Base-by-base conservation (phyloP, 2,888 invertebrate species). In the Nesidiocoris tenuis region DNA sequence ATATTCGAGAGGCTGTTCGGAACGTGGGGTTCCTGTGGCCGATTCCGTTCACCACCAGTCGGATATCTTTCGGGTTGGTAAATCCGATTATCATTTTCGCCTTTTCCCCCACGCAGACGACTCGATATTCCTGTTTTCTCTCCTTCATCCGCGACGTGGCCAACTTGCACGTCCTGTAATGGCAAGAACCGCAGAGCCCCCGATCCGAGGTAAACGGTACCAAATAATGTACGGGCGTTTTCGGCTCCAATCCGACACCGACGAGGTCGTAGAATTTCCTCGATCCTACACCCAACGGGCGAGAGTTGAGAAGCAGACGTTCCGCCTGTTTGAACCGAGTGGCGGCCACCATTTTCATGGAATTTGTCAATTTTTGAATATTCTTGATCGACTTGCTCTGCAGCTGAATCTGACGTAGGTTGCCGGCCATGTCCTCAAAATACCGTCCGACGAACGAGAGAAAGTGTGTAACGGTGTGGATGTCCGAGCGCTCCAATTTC, bases 321-420 rank as follows among this genome's bases (percentile, higher is more conserved):
- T 77, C 77, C 7, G 74, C 61, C 23, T 74, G 67, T 56, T 57
- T 55, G 61, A 76, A 77, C 25, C 77, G 77, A 55, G 39, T 65
- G 1, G 78, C 72, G 0, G 79, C 74, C 7, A 80, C 78, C 55
- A 78, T 63, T 74, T 80, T 79, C 78, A 79, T 74, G 7, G 78
- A 75, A 5, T 66, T 22, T 1, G 80, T 79, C 21, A 80, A 76
- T 74, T 80, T 80, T 24, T 79, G 77, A 17, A 79, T 76, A 16
- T 77, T 79, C 9, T 71, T 61, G 55, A 78, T 76, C 1, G 79
- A 65, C 5, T 75, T 76, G 25, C 77, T 70, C 19, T 70, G 75
- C n/a, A 77, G 67, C 25, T 78, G 77, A n/a, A 79, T 70, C 23
- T 71, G 7, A 55, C 77, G 77, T 7, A 80, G 64, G 54, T 61